Base-by-base conservation (phyloP, 2,888 invertebrate species). In the Pelosia muscerda region DNA sequence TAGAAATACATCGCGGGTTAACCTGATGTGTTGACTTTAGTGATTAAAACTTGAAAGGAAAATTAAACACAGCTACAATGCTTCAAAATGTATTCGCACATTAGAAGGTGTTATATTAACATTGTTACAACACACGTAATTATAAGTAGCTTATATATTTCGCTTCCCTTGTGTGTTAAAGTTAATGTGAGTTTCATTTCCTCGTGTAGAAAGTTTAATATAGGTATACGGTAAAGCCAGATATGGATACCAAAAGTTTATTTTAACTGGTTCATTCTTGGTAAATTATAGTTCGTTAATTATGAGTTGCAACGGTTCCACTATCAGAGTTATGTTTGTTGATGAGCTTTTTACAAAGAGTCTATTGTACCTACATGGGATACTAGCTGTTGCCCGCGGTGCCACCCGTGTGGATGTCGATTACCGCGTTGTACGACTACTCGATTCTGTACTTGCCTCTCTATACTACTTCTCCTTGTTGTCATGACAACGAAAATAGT, bases 1-100 rank as follows among this genome's bases (percentile, higher is more conserved):
- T 42, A 42, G 19, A 42, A 19, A 8, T 19, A 5, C 6, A 19
- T 19, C 19, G 0, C 19, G 42, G 42, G 19, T 19, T 5, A 19
- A 19, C 5, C 42, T 6, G 19, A 42, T 42, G 2, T 42, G 42
- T 42, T 42, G 42, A 5, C 42, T 42, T 42, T 19, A 19, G 3
- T 6, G 6, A 19, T 42, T 19, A 42, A 42, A 42, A 19, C 19
- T 42, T 42, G 6, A 42, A 42, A 42, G 19, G 42, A 6, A 19
- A 19, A 42, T 8, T 49, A 8, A 19, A 9, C 9, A 49, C n/a
- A 9, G 9, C n/a, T 8, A 49, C 49, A 49, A 49, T 49, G n/a
- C 49, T 49, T n/a, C n/a, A 49, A n/a, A 49, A 49, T 49, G 49
- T 49, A 49, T 49, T 49, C n/a, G 49, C n/a, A n/a, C 49, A n/a